These are phyloP conservation scores for Gambusia affinis DNA, from an alignment of 2,113 vertebrate species.

Conservation along the genomic window DNA sequence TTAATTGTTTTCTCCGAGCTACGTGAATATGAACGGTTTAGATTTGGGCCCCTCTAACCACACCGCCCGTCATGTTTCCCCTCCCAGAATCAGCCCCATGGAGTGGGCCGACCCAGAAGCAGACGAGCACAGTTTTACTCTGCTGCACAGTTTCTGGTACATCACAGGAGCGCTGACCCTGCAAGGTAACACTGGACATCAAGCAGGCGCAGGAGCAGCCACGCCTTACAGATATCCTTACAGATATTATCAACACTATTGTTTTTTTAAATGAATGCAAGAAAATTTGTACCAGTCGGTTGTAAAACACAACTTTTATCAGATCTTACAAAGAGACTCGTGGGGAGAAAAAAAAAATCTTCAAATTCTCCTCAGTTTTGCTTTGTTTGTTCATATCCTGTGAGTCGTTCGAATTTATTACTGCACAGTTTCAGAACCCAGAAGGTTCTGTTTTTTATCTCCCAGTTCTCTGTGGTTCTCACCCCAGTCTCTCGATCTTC, in stretches of 20 bases:
- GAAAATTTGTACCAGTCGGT: not conserved
- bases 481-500: too few species aligned
- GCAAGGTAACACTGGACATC: constrained; percentile 81
- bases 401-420: too few species aligned
- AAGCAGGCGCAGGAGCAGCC: not conserved
- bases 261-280: not conserved
- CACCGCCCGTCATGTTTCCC: not conserved
- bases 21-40: not conserved
- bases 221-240: not conserved
- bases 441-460: too few species aligned
- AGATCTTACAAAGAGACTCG: not conserved
- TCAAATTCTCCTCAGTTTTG: not conserved
- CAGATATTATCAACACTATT: too few species aligned
- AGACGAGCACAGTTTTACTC: constrained; percentile 82
- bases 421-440: too few species aligned
- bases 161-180: constrained; percentile 85
- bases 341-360: not conserved
- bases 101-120: constrained; percentile 85
- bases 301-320: not conserved
- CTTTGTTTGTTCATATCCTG: too few species aligned
- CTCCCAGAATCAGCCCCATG: constrained; percentile 85
- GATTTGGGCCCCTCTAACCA: not conserved
- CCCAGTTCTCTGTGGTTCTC: too few species aligned
- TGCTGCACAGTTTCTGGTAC: constrained; percentile 91
- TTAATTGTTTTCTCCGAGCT: not conserved